Evolutionary conservation across 2,113 vertebrate species (phyloP), one percentile per base, ranked within the genome.

Genomic region (Pontoporia blainvillei): DNA sequence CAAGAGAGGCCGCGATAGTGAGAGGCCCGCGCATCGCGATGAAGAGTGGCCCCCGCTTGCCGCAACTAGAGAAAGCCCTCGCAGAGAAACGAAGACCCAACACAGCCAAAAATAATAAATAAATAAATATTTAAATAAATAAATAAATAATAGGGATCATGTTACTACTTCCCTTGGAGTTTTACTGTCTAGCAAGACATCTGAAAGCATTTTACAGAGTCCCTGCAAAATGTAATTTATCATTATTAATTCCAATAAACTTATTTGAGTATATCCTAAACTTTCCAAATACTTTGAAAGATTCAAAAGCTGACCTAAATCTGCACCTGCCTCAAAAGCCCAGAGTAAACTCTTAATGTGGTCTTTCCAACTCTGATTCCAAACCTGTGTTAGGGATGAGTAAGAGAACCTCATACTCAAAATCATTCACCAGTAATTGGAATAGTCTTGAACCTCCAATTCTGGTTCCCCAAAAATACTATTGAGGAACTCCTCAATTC

Each of bases 141-240:
- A 94, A 82, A 49, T 49, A 49, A 92, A 34, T 62, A 94, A 82
- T 0, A 92, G 39, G 39, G 31, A 62, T 83, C 59, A 62, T 39
- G 57, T 85, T 61, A 82, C 54, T 41, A 41, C 10, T 72, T 90
- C 79, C 86, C n/a, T 72, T 76, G 25, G 18, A 96, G 21, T 64
- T 8, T 66, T 86, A 64, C 25, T 89, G 11, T 59, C 29, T 85
- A 62, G 61, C 46, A 75, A 85, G 44, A 71, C 49, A 84, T 91
- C 5, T 83, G 25, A 88, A 93, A 89, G 20, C 29, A 92, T 57
- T 92, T 76, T 88, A 96, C 52, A 90, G 95, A 86, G 29, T 57
- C 1, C 34, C 54, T 52, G 34, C 12, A 76, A 95, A 75, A 67
- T 8, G 71, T 34, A 75, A 85, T 34, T 91, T 72, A 73, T 67